These are phyloP conservation scores for Etheostoma perlongum DNA, from an alignment of 2,797 vertebrate species.

Conservation along the genomic window DNA sequence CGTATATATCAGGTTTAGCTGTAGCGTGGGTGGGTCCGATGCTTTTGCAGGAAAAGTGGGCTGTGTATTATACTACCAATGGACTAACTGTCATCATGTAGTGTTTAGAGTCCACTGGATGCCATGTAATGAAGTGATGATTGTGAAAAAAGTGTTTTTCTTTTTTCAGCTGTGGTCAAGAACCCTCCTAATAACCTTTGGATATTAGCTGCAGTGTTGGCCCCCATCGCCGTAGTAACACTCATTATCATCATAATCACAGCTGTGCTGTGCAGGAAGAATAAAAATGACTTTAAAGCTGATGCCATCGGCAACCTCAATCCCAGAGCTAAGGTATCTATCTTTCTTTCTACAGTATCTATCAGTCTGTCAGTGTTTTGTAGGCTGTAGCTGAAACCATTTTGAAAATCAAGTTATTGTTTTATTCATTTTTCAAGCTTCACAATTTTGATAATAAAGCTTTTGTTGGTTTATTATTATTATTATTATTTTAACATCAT, in stretches of 20 bases:
- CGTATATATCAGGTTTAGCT: conserved; percentile 42
- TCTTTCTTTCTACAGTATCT: neutral
- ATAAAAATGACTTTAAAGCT: conserved; percentile 97
- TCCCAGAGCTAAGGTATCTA: conserved; percentile 92
- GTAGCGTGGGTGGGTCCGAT: conserved; percentile 36
- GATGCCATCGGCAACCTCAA: conserved; percentile 95
- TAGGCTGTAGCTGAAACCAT: neutral
- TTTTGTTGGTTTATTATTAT: neutral
- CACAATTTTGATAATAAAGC: neutral
- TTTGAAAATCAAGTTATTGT: neutral
- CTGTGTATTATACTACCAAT: conserved; percentile 26
- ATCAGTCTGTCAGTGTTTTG: neutral
- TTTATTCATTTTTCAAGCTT: conserved; percentile 2
- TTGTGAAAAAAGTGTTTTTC: conserved; percentile 18
- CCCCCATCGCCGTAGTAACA: conserved; percentile 94
- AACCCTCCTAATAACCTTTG: conserved; percentile 98
- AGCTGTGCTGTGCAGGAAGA: conserved; percentile 96
- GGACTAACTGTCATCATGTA: conserved; percentile 3
- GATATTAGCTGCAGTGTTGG: conserved; percentile 97
- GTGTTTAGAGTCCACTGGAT: conserved; percentile 8
- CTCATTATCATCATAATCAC: conserved; percentile 99
- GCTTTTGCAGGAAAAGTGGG: conserved; percentile 31
- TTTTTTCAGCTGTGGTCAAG: conserved; percentile 93
- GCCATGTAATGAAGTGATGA: conserved; percentile 19
- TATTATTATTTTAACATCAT: neutral